Conservation (phyloP, 2,888 invertebrate species). For the Eupithecia dodoneata region DNA sequence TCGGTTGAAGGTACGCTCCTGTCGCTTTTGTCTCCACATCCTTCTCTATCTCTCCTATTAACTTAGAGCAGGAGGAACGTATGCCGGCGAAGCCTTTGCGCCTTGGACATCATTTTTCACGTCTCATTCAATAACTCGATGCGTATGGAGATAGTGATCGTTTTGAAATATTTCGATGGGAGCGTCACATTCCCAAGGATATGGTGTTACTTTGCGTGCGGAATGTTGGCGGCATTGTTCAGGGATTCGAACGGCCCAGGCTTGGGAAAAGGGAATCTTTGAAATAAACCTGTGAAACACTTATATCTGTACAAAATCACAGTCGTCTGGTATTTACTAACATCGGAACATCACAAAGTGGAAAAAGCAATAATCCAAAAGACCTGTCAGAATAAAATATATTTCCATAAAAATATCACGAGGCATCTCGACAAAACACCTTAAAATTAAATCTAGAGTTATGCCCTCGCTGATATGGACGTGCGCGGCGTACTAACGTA, state of each 20-base stretch:
- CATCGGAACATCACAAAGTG: slow-evolving; percentile 63
- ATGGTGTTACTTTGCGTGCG: slow-evolving; percentile 83
- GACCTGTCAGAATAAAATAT: slow-evolving; percentile 64
- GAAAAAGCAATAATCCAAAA: slow-evolving; percentile 69
- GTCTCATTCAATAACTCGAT: slow-evolving; percentile 83
- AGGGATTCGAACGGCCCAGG: slow-evolving; percentile 15
- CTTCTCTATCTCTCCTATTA: slow-evolving; percentile 53
- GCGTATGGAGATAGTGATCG: slow-evolving; percentile 82
- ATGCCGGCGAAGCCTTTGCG: slow-evolving; percentile 77
- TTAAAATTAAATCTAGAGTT: slow-evolving; percentile 77
- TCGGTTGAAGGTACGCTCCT: slow-evolving; percentile 59
- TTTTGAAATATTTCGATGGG: slow-evolving; percentile 82
- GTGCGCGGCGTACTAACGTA: slow-evolving; percentile 79
- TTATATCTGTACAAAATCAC: neutral
- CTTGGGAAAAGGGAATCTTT: slow-evolving; percentile 5
- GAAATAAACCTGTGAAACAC: neutral
- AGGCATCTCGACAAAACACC: slow-evolving; percentile 69
- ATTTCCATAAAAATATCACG: slow-evolving; percentile 75
- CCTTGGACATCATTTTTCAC: slow-evolving; percentile 82
- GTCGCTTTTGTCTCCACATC: slow-evolving; percentile 78
- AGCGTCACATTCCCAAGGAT: slow-evolving; percentile 81
- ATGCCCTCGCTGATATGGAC: slow-evolving; percentile 71
- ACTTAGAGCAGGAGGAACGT: slow-evolving; percentile 57
- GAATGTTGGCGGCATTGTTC: slow-evolving; percentile 61
- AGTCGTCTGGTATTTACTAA: slow-evolving; percentile 31